Evolutionary conservation across 2,113 vertebrate genomes (phyloP).

Genomic region (Xiphorhynchus elegans): DNA sequence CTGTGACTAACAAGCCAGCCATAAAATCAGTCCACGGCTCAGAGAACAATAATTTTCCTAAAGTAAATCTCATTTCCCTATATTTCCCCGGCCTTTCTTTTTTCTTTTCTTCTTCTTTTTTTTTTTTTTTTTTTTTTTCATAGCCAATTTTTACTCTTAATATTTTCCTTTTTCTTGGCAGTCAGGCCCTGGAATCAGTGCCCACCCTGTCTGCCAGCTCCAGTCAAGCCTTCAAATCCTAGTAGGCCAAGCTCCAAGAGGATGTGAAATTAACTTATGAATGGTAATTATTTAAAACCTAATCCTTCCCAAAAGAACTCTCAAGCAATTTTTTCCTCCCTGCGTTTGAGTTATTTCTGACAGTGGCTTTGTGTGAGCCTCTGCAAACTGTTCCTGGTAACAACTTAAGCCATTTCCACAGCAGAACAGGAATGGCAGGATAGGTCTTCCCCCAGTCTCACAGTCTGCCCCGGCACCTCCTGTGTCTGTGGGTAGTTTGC

Average conservation of each 20-base stretch:
- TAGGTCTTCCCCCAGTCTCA: neutral
- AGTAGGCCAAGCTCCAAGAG: constrained; percentile 59
- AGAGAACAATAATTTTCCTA: constrained; percentile 39
- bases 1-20: neutral
- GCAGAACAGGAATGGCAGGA: neutral
- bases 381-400: neutral
- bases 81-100: neutral
- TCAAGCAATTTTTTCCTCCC: constrained; percentile 43
- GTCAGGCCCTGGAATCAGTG: constrained; percentile 17
- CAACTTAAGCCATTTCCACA: neutral
- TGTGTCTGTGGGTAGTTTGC: neutral
- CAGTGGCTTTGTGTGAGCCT: neutral
- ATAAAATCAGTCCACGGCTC: constrained; percentile 22
- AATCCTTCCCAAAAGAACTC: constrained; percentile 54
- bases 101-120: too few species aligned
- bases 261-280: constrained; percentile 65
- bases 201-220: constrained; percentile 40
- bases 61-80: constrained; percentile 27
- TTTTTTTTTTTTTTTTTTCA: neutral
- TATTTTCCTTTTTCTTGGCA: constrained; percentile 68
- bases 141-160: constrained; percentile 19
- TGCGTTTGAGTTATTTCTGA: constrained; percentile 21
- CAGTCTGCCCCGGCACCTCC: neutral
- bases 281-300: constrained; percentile 64
- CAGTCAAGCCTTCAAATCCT: constrained; percentile 41